A percentile compares a stretch with the other conserved stretches of the same genome.
Conservation (phyloP, 2,113 vertebrate species). For the Mustelus asterias region DNA sequence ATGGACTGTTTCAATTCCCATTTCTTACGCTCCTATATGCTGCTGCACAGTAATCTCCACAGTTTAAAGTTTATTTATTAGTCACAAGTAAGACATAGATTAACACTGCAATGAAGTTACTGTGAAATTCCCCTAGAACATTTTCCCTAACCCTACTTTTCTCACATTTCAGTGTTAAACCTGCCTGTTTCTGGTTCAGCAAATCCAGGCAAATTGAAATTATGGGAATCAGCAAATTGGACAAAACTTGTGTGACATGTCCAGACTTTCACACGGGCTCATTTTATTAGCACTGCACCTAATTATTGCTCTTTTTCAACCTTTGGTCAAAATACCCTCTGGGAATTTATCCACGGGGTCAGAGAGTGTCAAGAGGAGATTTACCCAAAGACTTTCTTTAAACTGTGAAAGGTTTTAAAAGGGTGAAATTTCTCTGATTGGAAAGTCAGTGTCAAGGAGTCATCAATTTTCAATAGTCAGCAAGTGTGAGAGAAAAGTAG, state of each 20-base stretch:
- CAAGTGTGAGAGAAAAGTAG: not conserved
- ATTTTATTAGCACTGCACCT: not conserved
- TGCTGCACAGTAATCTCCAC: not conserved
- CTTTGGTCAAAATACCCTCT: not conserved
- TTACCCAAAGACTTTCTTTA: not conserved
- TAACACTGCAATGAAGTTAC: too few relatives aligned
- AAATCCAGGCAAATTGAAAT: not conserved
- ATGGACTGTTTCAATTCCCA: too few relatives aligned
- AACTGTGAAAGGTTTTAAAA: not conserved
- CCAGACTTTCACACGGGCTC: not conserved
- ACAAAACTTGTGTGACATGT: not conserved
- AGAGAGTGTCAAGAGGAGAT: not conserved
- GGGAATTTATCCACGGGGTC: not conserved
- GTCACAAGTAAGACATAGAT: too few relatives aligned
- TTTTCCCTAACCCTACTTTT: not conserved
- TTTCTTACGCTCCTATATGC: not conserved
- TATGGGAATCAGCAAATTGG: not conserved
- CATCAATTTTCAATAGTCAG: not conserved
- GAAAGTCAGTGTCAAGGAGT: too few relatives aligned
- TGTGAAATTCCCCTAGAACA: not conserved
- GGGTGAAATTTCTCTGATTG: too few relatives aligned
- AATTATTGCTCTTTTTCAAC: not conserved
- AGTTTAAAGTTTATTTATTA: too few relatives aligned
- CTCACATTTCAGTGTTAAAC: not conserved
- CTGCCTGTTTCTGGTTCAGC: not conserved